These are phyloP conservation scores for Siniperca knerii DNA, from an alignment of 2,113 vertebrate species.

Conservation along the genomic window DNA sequence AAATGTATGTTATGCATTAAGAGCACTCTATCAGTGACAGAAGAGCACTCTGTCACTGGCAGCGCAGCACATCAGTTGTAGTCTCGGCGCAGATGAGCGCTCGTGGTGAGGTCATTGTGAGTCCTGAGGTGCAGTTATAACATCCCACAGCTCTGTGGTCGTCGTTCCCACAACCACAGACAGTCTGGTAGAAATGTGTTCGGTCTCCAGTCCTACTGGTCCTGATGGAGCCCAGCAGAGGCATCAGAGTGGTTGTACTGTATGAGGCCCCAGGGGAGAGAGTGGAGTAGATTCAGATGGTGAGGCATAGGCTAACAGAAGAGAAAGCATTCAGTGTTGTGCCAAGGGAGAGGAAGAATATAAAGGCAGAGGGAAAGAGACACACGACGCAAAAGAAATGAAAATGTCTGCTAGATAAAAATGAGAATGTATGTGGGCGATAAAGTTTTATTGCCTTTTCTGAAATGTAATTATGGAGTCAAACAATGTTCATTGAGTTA, in stretches of 20 bases:
- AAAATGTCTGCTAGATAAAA: constrained; percentile 52
- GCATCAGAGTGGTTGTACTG: constrained; percentile 59
- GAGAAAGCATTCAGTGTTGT: constrained; percentile 50
- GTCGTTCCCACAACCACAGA: constrained; percentile 62
- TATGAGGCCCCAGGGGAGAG: constrained; percentile 57
- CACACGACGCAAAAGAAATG: constrained; percentile 23
- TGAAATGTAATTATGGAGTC: constrained; percentile 48
- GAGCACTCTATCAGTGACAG: constrained; percentile 47
- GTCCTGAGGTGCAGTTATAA: constrained; percentile 60
- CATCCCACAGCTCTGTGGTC: constrained; percentile 67
- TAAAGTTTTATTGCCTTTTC: constrained; percentile 67
- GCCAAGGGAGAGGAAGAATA: constrained; percentile 16
- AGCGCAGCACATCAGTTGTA: constrained; percentile 41
- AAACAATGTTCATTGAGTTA: constrained; percentile 52
- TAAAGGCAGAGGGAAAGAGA: constrained; percentile 9
- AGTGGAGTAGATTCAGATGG: constrained; percentile 68
- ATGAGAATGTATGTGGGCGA: constrained; percentile 42
- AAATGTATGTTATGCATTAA: constrained; percentile 46
- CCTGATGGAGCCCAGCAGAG: constrained; percentile 64
- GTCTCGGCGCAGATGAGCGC: constrained; percentile 52
- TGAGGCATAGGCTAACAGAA: constrained; percentile 32
- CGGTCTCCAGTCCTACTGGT: constrained; percentile 63
- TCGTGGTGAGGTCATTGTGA: constrained; percentile 64
- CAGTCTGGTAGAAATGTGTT: constrained; percentile 61
- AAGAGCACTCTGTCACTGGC: constrained; percentile 39